Evolutionary conservation across 2,113 vertebrate species (phyloP).

Genomic region (Euleptes europaea): DNA sequence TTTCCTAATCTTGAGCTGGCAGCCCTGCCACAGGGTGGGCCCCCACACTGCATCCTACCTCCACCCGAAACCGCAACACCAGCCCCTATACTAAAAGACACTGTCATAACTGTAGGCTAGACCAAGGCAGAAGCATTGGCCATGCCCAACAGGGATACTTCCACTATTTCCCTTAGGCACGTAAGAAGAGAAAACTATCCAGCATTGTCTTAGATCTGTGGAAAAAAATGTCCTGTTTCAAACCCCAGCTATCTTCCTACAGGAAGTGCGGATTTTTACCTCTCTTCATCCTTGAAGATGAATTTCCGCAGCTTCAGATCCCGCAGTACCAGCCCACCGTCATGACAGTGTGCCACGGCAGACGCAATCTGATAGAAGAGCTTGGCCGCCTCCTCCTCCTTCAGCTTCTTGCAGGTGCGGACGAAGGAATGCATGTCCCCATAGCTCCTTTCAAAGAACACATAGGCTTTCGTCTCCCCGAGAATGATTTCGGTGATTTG

Average conservation of each 20-base stretch:
- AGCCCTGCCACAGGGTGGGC: no score
- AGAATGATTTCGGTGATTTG: constrained; percentile 97
- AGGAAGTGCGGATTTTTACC: constrained; percentile 75
- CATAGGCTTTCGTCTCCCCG: constrained; percentile 94
- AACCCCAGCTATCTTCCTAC: neutral
- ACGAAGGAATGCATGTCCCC: constrained; percentile 99
- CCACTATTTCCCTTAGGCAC: neutral
- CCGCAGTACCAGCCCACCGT: constrained; percentile 94
- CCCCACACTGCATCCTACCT: no score
- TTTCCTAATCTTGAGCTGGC: no score
- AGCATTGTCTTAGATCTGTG: neutral
- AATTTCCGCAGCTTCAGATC: constrained; percentile 98
- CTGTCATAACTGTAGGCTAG: no score
- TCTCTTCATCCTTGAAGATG: constrained; percentile 96
- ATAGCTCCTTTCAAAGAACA: constrained; percentile 96
- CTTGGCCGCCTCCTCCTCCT: constrained; percentile 94
- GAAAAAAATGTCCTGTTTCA: neutral
- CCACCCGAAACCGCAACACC: no score
- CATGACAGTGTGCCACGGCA: constrained; percentile 96
- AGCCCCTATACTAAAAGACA: no score
- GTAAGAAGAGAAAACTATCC: neutral
- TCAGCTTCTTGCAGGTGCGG: constrained; percentile 97
- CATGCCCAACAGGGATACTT: no score
- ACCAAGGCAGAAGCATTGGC: no score
- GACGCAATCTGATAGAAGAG: constrained; percentile 98